Conservation (phyloP, 2,113 vertebrate genomes). For the Oryzias javanicus region DNA sequence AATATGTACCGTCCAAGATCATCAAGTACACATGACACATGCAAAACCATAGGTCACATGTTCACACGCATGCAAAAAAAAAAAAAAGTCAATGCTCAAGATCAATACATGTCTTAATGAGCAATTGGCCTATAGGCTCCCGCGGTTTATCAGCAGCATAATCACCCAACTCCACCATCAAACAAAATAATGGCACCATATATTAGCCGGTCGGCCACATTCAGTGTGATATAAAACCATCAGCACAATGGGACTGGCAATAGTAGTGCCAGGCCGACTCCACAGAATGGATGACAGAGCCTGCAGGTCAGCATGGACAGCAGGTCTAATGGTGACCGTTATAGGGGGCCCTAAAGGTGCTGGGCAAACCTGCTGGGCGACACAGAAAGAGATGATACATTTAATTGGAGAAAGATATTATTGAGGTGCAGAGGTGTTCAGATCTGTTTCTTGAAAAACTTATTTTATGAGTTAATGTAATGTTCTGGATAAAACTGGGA, state of each 20-base stretch:
- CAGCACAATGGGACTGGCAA: constrained; percentile 31
- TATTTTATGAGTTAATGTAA: too few relatives aligned
- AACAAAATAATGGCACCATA: constrained; percentile 73
- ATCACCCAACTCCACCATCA: constrained; percentile 70
- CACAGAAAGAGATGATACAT: constrained; percentile 4
- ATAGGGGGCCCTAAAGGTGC: constrained; percentile 22
- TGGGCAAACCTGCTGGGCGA: constrained; percentile 29
- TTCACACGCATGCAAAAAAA: not conserved
- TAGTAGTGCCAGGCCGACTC: not conserved
- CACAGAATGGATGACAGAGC: constrained; percentile 54
- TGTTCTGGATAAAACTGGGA: too few relatives aligned
- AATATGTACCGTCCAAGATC: too few relatives aligned
- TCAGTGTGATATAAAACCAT: constrained; percentile 63
- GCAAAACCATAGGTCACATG: constrained; percentile 15
- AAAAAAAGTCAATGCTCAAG: constrained; percentile 45
- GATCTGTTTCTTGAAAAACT: too few relatives aligned
- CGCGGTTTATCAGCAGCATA: constrained; percentile 66
- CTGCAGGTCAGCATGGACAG: constrained; percentile 45
- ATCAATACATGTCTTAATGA: constrained; percentile 72
- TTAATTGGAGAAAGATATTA: not conserved
- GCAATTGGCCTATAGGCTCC: constrained; percentile 50
- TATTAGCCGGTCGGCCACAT: constrained; percentile 59
- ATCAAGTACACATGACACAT: too few relatives aligned
- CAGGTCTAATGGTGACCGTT: constrained; percentile 49
- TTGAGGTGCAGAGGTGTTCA: not conserved